Evolutionary conservation across 2,888 invertebrate genomes (phyloP).

Genomic region (Suillia variegata): DNA sequence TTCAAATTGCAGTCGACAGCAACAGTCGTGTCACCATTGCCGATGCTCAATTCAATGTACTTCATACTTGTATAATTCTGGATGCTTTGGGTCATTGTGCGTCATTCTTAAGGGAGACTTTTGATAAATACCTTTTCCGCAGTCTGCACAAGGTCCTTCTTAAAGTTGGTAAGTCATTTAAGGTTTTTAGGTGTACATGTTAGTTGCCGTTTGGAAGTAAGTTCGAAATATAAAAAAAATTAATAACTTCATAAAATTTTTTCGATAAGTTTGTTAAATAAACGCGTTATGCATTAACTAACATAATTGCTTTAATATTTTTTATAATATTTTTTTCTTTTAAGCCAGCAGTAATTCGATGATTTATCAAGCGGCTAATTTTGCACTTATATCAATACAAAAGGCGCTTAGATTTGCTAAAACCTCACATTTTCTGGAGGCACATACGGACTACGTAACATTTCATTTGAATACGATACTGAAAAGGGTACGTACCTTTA

Average conservation of each 20-base stretch:
- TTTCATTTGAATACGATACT: slow-evolving; percentile 71
- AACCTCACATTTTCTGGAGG: slow-evolving; percentile 68
- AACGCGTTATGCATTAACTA: too few relatives aligned
- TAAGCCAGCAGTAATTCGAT: slow-evolving; percentile 70
- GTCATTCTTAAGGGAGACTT: slow-evolving; percentile 62
- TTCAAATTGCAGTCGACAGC: slow-evolving; percentile 29
- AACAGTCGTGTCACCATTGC: slow-evolving; percentile 43
- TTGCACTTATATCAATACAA: slow-evolving; percentile 67
- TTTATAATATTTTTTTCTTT: slow-evolving; percentile 15
- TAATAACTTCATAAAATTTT: too few relatives aligned
- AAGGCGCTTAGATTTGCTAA: slow-evolving; percentile 64
- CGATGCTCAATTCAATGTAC: slow-evolving; percentile 69
- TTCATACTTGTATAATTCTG: slow-evolving; percentile 70
- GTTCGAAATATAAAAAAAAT: too few relatives aligned
- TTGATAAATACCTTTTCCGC: slow-evolving; percentile 68
- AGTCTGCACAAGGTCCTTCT: slow-evolving; percentile 73
- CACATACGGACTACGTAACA: slow-evolving; percentile 76
- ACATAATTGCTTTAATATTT: too few relatives aligned
- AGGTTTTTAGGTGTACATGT: neutral
- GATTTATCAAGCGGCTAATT: slow-evolving; percentile 68
- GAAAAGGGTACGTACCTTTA: slow-evolving; percentile 62
- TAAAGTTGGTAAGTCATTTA: slow-evolving; percentile 66
- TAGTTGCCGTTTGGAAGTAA: too few relatives aligned
- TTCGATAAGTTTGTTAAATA: too few relatives aligned
- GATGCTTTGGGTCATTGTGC: slow-evolving; percentile 75